A percentile compares a stretch with the other conserved stretches of the same genome.
These are phyloP conservation scores for Phrynocephalus guinanensis DNA, from an alignment of 2,797 vertebrate species.

Conservation along the genomic window DNA sequence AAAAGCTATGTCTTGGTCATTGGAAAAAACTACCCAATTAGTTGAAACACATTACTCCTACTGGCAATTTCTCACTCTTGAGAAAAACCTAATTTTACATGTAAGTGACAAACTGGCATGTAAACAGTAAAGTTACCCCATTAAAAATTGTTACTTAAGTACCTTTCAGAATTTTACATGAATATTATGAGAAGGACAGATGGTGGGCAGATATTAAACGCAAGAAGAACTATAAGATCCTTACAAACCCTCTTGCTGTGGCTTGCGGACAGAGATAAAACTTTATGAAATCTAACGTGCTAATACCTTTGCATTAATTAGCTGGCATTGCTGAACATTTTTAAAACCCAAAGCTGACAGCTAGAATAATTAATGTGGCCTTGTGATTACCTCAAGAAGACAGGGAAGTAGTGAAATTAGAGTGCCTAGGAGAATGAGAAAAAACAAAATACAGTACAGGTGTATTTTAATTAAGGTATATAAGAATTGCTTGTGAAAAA, in stretches of 20 bases:
- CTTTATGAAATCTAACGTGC: conserved; percentile 72
- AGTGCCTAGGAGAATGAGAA: background rate
- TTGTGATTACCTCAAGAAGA: conserved; percentile 61
- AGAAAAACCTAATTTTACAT: background rate
- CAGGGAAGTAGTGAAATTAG: conserved; percentile 41
- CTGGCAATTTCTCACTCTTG: too few relatives aligned
- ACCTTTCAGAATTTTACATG: conserved; percentile 11
- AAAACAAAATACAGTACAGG: background rate
- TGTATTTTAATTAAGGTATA: background rate
- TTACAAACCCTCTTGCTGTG: conserved; percentile 53
- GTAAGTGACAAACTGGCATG: background rate
- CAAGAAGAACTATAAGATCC: conserved; percentile 16
- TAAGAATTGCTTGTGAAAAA: conserved; percentile 2
- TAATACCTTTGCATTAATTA: conserved; percentile 75
- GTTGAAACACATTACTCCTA: background rate
- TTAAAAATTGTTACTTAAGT: conserved; percentile 32
- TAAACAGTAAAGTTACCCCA: background rate
- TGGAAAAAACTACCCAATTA: background rate
- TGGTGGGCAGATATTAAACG: conserved; percentile 23
- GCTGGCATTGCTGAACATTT: conserved; percentile 51
- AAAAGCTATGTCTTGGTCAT: background rate
- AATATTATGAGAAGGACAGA: conserved; percentile 54
- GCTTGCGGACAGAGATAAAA: conserved; percentile 65
- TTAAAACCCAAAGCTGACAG: conserved; percentile 57
- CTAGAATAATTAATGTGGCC: conserved; percentile 71